Conservation (phyloP, 2,888 invertebrate genomes). For the Synanthedon formicaeformis region DNA sequence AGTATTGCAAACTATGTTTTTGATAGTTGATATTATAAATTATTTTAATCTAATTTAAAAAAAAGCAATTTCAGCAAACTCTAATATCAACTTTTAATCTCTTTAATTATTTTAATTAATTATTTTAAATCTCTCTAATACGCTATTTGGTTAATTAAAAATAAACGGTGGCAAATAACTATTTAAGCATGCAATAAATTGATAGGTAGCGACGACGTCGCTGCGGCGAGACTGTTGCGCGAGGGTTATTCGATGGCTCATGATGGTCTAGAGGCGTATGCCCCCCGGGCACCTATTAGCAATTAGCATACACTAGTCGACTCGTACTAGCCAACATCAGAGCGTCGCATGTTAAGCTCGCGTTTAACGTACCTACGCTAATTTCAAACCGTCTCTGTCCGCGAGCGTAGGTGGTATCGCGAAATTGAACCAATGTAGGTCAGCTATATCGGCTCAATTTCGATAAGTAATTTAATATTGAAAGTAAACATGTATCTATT, state of each 20-base stretch:
- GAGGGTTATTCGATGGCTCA: constrained; percentile 1
- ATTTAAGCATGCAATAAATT: background rate
- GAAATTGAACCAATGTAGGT: constrained; percentile 45
- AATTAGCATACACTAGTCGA: constrained; percentile 26
- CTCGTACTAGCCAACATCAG: constrained; percentile 2
- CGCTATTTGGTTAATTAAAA: background rate
- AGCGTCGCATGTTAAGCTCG: background rate
- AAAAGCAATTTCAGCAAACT: too few species aligned
- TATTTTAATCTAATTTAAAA: too few species aligned
- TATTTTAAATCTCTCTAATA: too few species aligned
- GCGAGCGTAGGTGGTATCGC: constrained; percentile 48
- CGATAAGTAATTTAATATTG: constrained; percentile 40
- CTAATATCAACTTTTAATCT: too few species aligned
- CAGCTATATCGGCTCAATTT: constrained; percentile 33
- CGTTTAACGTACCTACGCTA: constrained; percentile 11
- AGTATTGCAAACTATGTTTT: too few species aligned
- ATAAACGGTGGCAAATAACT: background rate
- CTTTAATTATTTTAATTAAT: too few species aligned
- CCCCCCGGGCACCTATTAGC: constrained; percentile 33
- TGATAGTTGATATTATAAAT: too few species aligned
- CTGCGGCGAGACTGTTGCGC: background rate
- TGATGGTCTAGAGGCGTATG: constrained; percentile 3
- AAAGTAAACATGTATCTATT: constrained; percentile 49
- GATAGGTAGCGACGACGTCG: background rate
- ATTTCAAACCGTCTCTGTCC: constrained; percentile 42